Evolutionary conservation across 2,888 invertebrate species (phyloP).

Genomic region (Glyphotaelius pellucidus): DNA sequence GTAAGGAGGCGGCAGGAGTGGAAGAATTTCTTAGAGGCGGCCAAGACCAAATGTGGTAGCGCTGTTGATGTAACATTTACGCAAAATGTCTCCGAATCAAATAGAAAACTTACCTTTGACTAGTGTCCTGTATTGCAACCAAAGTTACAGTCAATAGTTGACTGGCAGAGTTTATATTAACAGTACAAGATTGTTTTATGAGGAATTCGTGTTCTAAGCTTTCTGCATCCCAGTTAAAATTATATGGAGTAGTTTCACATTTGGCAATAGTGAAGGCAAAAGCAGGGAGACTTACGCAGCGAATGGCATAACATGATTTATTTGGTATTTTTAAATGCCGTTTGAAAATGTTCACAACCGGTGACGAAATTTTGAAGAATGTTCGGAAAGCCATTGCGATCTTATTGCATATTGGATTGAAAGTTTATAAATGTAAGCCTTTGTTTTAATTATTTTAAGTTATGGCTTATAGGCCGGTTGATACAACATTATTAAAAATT

Average conservation of each 20-base stretch:
- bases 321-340: neutral
- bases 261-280: slow-evolving; percentile 39
- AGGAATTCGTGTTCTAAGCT: slow-evolving; percentile 76
- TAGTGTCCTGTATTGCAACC: slow-evolving; percentile 77
- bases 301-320: neutral
- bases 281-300: slow-evolving; percentile 32
- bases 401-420: neutral
- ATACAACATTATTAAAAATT: neutral
- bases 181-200: slow-evolving; percentile 77
- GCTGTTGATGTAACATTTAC: neutral
- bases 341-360: slow-evolving; percentile 8
- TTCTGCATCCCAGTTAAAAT: slow-evolving; percentile 68
- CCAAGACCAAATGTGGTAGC: neutral
- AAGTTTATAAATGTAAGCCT: neutral
- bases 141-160: slow-evolving; percentile 77
- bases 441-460: slow-evolving; percentile 3
- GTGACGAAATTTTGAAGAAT: slow-evolving; percentile 36
- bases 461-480: neutral
- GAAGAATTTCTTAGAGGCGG: neutral
- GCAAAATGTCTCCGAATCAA: neutral
- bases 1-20: neutral
- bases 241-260: slow-evolving; percentile 58
- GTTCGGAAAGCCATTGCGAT: slow-evolving; percentile 47
- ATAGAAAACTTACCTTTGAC: slow-evolving; percentile 71
- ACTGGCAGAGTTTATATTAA: slow-evolving; percentile 77